Evolutionary conservation across 2,888 invertebrate genomes (phyloP).

Genomic region (Phortica okadai): DNA sequence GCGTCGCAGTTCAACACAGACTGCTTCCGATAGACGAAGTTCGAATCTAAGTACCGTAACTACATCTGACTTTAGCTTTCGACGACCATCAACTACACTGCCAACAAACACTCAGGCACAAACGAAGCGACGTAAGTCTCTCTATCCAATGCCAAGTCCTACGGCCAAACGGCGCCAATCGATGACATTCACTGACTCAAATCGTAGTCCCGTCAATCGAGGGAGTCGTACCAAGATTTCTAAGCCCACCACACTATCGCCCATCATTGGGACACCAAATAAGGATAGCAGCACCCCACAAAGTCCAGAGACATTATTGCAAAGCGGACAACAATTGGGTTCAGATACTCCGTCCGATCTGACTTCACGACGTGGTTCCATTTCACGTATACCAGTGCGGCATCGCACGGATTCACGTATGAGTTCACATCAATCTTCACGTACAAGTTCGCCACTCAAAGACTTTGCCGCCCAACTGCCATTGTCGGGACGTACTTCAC

Average conservation of each 20-base stretch:
- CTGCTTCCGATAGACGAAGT: constrained; percentile 73
- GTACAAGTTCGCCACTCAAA: constrained; percentile 66
- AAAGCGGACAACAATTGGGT: constrained; percentile 24
- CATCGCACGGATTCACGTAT: constrained; percentile 55
- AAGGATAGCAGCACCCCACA: constrained; percentile 70
- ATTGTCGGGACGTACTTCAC: constrained; percentile 59
- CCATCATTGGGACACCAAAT: constrained; percentile 76
- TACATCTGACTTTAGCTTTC: constrained; percentile 75
- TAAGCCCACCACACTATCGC: constrained; percentile 74
- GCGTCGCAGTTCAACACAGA: constrained; percentile 74
- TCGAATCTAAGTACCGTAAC: constrained; percentile 74
- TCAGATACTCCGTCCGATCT: constrained; percentile 55
- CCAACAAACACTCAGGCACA: constrained; percentile 41
- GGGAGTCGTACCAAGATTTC: constrained; percentile 65
- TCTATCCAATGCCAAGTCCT: constrained; percentile 45
- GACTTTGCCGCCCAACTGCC: constrained; percentile 52
- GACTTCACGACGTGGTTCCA: constrained; percentile 64
- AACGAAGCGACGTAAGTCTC: constrained; percentile 56
- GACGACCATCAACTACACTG: constrained; percentile 66
- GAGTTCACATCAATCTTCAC: constrained; percentile 47
- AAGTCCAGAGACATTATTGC: constrained; percentile 62
- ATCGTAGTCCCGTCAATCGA: constrained; percentile 38
- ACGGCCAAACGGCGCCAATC: constrained; percentile 44
- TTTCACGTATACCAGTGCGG: constrained; percentile 74
- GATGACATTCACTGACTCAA: constrained; percentile 42